These are phyloP conservation scores for Trichosurus vulpecula DNA, from an alignment of 2,797 vertebrate genomes.

Conservation along the genomic window DNA sequence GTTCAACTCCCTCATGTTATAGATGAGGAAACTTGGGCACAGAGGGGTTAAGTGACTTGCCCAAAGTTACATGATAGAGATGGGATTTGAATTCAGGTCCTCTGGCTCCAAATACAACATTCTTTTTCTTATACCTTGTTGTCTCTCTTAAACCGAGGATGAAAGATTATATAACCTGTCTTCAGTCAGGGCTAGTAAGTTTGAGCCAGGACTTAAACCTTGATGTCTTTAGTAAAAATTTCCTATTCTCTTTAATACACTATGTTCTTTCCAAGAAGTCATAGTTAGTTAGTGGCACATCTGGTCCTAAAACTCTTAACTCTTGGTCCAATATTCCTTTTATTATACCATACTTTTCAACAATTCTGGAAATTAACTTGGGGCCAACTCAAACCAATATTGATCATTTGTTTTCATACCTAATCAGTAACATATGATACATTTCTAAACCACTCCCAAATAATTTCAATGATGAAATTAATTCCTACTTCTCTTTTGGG, in stretches of 20 bases:
- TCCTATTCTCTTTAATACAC: not conserved
- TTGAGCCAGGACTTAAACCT: not conserved
- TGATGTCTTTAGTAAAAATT: not conserved
- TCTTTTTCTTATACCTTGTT: not conserved
- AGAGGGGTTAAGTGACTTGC: not conserved
- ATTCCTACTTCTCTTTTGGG: constrained; percentile 13
- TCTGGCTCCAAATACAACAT: not conserved
- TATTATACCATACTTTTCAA: not conserved
- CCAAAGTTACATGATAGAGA: not conserved
- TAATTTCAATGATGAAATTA: constrained; percentile 13
- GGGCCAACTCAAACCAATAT: not conserved
- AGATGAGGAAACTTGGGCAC: not conserved
- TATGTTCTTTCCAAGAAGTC: not conserved
- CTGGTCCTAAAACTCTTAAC: not conserved
- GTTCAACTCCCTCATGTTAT: not conserved
- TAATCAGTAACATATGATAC: not conserved
- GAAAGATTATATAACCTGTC: not conserved
- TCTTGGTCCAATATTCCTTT: not conserved
- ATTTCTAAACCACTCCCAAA: constrained; percentile 30
- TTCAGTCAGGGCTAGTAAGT: not conserved
- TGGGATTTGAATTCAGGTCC: not conserved
- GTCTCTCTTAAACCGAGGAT: not conserved
- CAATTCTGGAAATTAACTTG: not conserved
- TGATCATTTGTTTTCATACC: not conserved
- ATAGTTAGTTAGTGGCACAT: not conserved